These are phyloP conservation scores for Corynorhinus townsendii DNA, from an alignment of 2,113 vertebrate genomes.

Conservation along the genomic window DNA sequence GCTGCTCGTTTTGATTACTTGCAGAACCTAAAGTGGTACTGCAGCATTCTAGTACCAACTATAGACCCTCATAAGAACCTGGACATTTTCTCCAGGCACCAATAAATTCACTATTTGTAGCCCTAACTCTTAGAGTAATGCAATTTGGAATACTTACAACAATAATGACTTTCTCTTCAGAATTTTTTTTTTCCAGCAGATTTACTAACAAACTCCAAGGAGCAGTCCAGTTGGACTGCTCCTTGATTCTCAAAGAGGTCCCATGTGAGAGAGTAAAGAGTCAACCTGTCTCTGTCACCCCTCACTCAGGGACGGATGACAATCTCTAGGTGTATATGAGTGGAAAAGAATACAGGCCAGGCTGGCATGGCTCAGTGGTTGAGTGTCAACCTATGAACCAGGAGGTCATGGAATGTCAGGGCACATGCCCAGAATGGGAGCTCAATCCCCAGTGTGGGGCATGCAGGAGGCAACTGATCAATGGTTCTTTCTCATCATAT, in stretches of 20 bases:
- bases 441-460: no score
- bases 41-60: not conserved
- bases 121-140: not conserved
- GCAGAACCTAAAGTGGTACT: not conserved
- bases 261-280: not conserved
- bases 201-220: not conserved
- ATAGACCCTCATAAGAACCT: not conserved
- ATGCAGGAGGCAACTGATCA: no score
- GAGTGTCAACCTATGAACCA: no score
- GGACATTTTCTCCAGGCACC: not conserved
- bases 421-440: no score
- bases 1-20: not conserved
- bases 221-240: fast-evolving
- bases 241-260: not conserved
- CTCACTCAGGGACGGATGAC: not conserved
- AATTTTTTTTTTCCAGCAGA: not conserved
- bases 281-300: no score
- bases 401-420: no score
- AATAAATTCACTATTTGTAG: not conserved
- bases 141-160: not conserved
- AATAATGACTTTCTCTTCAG: not conserved
- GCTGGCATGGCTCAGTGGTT: no score
- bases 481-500: no score
- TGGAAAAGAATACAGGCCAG: not conserved
- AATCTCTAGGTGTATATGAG: not conserved